These are phyloP conservation scores for Seira musarum DNA, from an alignment of 2,888 invertebrate species.

Conservation along the genomic window DNA sequence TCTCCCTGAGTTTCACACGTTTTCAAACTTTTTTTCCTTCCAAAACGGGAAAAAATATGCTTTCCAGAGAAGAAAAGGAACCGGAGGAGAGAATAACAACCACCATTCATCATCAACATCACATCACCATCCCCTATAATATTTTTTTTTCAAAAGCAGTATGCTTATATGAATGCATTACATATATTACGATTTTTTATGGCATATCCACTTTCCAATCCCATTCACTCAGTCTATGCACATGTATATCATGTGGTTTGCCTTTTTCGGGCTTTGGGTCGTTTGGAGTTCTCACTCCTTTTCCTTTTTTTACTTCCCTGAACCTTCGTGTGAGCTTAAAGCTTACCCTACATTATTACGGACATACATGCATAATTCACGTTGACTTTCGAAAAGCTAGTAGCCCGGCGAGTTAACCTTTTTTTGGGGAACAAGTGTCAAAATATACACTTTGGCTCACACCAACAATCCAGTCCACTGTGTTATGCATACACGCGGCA, in stretches of 20 bases:
- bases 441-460: conserved; percentile 34
- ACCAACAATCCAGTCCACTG: conserved; percentile 2
- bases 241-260: conserved; percentile 46
- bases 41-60: conserved; percentile 35
- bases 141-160: neutral
- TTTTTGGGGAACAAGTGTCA: conserved; percentile 57
- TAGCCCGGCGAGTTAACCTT: conserved; percentile 58
- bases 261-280: conserved; percentile 2
- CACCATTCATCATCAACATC: conserved; percentile 54
- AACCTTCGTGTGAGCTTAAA: no score
- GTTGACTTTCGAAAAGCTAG: neutral
- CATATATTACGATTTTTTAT: neutral
- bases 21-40: conserved; percentile 11
- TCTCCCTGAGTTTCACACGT: neutral
- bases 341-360: no score
- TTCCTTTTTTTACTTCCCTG: no score
- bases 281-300: no score
- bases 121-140: conserved; percentile 38
- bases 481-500: conserved; percentile 12
- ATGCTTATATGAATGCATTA: neutral
- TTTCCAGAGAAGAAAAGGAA: conserved; percentile 20
- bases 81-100: conserved; percentile 49
- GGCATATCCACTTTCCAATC: conserved; percentile 24
- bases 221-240: neutral
- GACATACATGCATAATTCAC: neutral